These are phyloP conservation scores for Onychomys torridus DNA, from an alignment of 2,797 vertebrate genomes.

Conservation along the genomic window DNA sequence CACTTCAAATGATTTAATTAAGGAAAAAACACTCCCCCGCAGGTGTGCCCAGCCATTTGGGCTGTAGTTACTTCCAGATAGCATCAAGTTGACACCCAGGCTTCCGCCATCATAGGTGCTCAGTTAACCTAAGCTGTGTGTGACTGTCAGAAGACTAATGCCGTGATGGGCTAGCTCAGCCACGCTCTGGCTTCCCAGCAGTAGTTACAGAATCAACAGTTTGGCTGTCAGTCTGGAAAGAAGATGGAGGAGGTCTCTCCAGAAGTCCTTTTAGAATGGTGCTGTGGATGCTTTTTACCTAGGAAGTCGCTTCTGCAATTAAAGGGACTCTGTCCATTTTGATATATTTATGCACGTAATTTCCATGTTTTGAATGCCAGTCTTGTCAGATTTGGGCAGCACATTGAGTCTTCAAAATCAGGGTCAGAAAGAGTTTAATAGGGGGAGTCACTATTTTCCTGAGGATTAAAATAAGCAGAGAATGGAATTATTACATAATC, in stretches of 20 bases:
- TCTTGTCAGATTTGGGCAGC: not conserved
- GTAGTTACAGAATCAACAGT: not conserved
- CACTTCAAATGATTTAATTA: not conserved
- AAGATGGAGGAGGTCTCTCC: not conserved
- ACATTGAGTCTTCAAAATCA: not conserved
- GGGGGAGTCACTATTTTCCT: slow-evolving; percentile 7
- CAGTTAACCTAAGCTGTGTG: not conserved
- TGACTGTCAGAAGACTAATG: not conserved
- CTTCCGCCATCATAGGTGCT: not conserved
- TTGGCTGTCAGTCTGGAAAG: not conserved
- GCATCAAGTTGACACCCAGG: not conserved
- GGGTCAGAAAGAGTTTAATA: slow-evolving; percentile 30
- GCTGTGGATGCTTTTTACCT: not conserved
- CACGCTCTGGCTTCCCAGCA: not conserved
- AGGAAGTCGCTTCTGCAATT: not conserved
- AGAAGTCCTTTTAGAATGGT: not conserved
- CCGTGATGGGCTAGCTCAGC: not conserved
- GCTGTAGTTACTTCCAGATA: not conserved
- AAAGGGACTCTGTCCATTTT: not conserved
- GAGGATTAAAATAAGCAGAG: slow-evolving; percentile 54
- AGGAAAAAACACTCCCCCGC: not conserved
- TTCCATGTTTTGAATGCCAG: not conserved
- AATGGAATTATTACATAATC: slow-evolving; percentile 53
- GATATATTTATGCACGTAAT: not conserved
- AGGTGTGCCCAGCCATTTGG: not conserved